Evolutionary conservation across 2,888 invertebrate species (phyloP).

Genomic region (Trachelus troglodyta): DNA sequence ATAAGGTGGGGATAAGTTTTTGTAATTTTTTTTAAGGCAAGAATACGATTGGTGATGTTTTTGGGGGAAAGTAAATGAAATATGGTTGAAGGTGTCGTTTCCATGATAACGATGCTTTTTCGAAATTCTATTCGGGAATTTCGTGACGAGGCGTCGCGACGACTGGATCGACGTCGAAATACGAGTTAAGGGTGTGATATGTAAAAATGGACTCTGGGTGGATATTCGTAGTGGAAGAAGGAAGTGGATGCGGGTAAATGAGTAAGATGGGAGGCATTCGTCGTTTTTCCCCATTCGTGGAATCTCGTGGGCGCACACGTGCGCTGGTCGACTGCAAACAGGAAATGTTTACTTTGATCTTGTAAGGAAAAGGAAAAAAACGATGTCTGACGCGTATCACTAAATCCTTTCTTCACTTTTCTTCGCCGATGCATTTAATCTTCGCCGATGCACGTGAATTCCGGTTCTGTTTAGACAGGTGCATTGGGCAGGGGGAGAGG

Average conservation of each 20-base stretch:
- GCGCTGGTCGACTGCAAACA: not conserved
- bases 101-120: too few relatives aligned
- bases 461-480: slow-evolving; percentile 3
- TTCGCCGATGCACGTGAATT: slow-evolving; percentile 3
- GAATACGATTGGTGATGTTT: too few relatives aligned
- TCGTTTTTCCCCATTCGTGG: not conserved
- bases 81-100: too few relatives aligned
- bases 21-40: too few relatives aligned
- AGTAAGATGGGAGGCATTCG: not conserved
- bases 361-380: not conserved
- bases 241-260: not conserved
- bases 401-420: slow-evolving; percentile 1
- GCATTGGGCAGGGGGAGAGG: not conserved
- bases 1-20: too few relatives aligned
- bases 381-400: not conserved
- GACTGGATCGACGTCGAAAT: too few relatives aligned
- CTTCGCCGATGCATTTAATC: not conserved
- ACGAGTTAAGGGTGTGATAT: too few relatives aligned
- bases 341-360: slow-evolving; percentile 6
- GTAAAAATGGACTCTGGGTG: too few relatives aligned
- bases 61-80: too few relatives aligned
- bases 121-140: too few relatives aligned
- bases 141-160: too few relatives aligned
- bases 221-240: not conserved
- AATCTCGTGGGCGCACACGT: slow-evolving; percentile 1